phyloP scores from a whole-genome alignment of 1,140 invertebrate genomes.

The Drosophila parabipectinata region DNA sequence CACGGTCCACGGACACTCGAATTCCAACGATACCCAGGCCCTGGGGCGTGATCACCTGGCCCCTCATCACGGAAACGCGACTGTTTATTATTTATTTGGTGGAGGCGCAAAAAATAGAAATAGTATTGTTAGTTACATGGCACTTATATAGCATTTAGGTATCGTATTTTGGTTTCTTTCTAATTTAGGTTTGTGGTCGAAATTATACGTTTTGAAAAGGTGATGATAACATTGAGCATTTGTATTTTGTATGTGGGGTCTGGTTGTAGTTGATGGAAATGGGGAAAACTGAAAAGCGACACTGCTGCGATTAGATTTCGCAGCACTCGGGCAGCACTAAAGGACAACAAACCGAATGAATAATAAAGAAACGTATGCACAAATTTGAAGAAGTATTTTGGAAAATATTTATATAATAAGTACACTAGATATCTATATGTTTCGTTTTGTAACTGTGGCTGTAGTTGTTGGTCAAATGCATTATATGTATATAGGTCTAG shows the following conservation, averaged over 20 bases:
- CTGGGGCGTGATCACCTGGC: conserved; percentile 96
- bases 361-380: conserved; percentile 37
- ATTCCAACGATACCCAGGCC: conserved; percentile 98
- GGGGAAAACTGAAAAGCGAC: conserved; percentile 43
- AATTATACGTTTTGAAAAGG: conserved; percentile 50
- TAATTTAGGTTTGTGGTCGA: conserved; percentile 39
- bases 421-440: conserved; percentile 24
- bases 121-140: conserved; percentile 58
- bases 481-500: conserved; percentile 24
- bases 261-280: conserved; percentile 30
- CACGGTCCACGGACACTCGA: conserved; percentile 96
- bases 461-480: conserved; percentile 32
- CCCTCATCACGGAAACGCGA: conserved; percentile 98
- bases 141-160: conserved; percentile 10
- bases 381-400: conserved; percentile 55
- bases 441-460: conserved; percentile 21
- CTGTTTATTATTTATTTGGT: conserved; percentile 85
- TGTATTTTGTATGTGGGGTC: conserved; percentile 21
- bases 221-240: conserved; percentile 45
- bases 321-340: conserved; percentile 29
- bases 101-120: conserved; percentile 59
- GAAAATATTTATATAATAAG: conserved; percentile 38
- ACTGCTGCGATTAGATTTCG: conserved; percentile 25
- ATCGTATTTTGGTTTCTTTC: conserved; percentile 24
- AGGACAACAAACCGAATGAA: conserved; percentile 43